Evolutionary conservation across 2,113 vertebrate genomes (phyloP).

Genomic region (Petroica traversi): DNA sequence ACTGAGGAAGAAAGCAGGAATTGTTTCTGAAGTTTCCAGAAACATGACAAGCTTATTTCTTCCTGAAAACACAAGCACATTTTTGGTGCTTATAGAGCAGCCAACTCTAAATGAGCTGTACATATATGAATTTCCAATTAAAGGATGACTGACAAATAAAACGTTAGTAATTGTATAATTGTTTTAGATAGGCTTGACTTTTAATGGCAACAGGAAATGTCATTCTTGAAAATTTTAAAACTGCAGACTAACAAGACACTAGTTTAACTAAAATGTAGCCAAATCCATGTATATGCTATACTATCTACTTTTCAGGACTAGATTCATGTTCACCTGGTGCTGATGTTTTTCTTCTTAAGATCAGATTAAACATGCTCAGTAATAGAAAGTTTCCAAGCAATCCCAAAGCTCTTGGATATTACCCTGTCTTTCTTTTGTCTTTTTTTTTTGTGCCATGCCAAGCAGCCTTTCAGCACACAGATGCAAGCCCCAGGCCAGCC

Average conservation of each 20-base stretch:
- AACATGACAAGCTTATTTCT: not conserved
- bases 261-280: not conserved
- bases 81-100: not conserved
- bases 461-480: conserved; percentile 71
- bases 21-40: not conserved
- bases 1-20: not conserved
- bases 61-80: not conserved
- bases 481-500: conserved; percentile 79
- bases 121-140: not conserved
- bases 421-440: not conserved
- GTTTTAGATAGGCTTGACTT: not conserved
- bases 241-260: not conserved
- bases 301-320: not conserved
- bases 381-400: conserved; percentile 75
- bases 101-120: not conserved
- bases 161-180: not conserved
- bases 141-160: not conserved
- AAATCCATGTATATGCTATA: not conserved
- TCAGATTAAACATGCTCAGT: conserved; percentile 84
- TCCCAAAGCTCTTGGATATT: conserved; percentile 59
- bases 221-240: not conserved
- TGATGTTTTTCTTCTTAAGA: conserved; percentile 31
- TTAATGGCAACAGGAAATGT: not conserved
- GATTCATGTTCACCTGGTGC: conserved; percentile 22
- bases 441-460: conserved; percentile 73